Evolutionary conservation across 37 sponge, comb jelly and placozoan species (phyloP).

Genomic region (Corticium candelabrum): DNA sequence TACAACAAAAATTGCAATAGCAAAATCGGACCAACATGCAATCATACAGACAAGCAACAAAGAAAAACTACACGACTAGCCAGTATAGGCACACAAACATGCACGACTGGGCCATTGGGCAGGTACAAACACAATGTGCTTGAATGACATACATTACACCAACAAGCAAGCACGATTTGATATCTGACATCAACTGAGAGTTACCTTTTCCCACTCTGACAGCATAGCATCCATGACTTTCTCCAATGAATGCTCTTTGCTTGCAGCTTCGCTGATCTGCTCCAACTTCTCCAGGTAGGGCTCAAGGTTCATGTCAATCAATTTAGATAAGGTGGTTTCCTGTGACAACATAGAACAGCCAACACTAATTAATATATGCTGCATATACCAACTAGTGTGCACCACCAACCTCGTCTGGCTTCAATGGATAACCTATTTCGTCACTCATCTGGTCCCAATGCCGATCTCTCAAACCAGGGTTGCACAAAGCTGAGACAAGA

Average conservation of each 20-base stretch:
- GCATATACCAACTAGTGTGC: background rate
- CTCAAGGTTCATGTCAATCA: slow-evolving; percentile 90
- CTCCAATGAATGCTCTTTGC: slow-evolving; percentile 95
- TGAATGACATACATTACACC: background rate
- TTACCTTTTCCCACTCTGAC: slow-evolving; percentile 86
- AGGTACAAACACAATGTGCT: background rate
- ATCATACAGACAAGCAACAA: background rate
- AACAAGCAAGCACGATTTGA: background rate
- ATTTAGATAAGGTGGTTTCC: slow-evolving; percentile 73
- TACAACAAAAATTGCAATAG: slow-evolving; percentile 10
- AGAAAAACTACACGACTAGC: slow-evolving; percentile 3
- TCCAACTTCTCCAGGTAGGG: slow-evolving; percentile 93
- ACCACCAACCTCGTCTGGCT: slow-evolving; percentile 53
- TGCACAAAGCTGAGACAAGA: slow-evolving; percentile 84
- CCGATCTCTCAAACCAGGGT: slow-evolving; percentile 92
- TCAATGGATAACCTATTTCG: slow-evolving; percentile 75
- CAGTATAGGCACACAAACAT: background rate
- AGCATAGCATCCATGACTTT: slow-evolving; percentile 98
- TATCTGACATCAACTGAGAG: background rate
- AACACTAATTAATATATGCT: background rate
- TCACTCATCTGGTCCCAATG: slow-evolving; percentile 94
- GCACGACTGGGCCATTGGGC: background rate
- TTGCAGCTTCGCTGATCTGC: slow-evolving; percentile 93
- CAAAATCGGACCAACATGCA: background rate
- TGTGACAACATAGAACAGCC: slow-evolving; percentile 7